Evolutionary conservation across 1,140 invertebrate genomes (phyloP).

Genomic region (Hetaerina americana): DNA sequence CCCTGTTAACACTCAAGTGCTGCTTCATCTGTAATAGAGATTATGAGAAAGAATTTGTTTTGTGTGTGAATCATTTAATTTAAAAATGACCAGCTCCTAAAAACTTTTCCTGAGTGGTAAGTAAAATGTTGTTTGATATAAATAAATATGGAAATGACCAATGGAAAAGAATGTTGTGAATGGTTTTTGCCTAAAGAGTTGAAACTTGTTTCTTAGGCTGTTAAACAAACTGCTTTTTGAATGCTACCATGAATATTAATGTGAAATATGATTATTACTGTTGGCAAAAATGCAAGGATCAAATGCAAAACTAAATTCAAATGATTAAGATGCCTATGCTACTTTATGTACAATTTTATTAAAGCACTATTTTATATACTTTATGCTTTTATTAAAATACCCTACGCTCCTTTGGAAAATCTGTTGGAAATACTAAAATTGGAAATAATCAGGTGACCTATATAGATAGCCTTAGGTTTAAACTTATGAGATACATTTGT

Average conservation of each 20-base stretch:
- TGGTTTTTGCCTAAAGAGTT: neutral
- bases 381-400: neutral
- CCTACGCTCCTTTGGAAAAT: no score
- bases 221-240: neutral
- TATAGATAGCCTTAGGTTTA: no score
- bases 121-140: no score
- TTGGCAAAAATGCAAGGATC: neutral
- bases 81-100: no score
- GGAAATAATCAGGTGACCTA: no score
- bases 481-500: no score
- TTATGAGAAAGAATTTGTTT: no score
- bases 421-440: no score
- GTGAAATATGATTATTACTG: neutral
- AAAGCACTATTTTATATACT: neutral
- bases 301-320: neutral
- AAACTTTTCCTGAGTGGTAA: no score
- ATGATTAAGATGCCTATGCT: neutral
- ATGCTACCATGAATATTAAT: neutral
- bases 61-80: no score
- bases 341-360: neutral
- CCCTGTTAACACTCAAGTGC: neutral
- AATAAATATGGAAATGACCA: no score
- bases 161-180: neutral
- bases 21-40: no score
- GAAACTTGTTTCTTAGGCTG: neutral